A percentile compares a stretch with the other conserved stretches of the same genome.
These are phyloP conservation scores for Panthera tigris DNA, from an alignment of 2,113 vertebrate species.

Conservation along the genomic window DNA sequence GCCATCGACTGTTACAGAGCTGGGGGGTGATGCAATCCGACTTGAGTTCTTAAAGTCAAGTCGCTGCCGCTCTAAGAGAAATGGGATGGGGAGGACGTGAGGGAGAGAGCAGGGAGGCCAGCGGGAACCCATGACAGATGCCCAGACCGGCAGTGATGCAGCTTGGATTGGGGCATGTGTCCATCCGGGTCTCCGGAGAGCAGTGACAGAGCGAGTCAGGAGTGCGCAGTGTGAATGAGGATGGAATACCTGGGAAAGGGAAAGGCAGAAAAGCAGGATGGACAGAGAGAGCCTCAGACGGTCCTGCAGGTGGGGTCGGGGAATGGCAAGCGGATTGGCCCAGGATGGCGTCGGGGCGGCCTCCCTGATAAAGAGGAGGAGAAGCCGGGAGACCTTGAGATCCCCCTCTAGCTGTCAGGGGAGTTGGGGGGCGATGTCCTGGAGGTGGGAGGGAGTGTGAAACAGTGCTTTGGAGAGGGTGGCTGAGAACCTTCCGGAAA, in stretches of 20 bases:
- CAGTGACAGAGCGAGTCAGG: background rate
- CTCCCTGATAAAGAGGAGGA: background rate
- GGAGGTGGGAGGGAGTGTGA: background rate
- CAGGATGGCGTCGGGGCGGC: too few relatives aligned
- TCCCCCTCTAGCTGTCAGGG: too few relatives aligned
- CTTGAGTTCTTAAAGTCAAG: background rate
- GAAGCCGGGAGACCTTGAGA: background rate
- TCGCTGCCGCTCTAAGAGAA: background rate
- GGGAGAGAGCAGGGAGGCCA: background rate
- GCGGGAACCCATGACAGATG: rapidly evolving
- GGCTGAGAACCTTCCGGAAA: background rate
- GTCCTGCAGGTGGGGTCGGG: rapidly evolving
- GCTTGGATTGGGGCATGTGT: background rate
- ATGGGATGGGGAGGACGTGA: background rate
- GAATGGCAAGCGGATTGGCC: background rate
- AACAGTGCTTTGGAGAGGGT: background rate
- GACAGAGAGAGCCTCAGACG: background rate
- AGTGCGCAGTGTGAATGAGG: rapidly evolving
- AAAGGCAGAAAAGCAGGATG: background rate
- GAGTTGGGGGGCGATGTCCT: too few relatives aligned
- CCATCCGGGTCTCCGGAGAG: background rate
- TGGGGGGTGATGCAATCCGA: background rate
- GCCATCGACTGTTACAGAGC: background rate
- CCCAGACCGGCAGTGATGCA: rapidly evolving
- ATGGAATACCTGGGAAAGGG: background rate